phyloP scores from a whole-genome alignment of 1,140 invertebrate genomes.

The Metopolophium dirhodum region DNA sequence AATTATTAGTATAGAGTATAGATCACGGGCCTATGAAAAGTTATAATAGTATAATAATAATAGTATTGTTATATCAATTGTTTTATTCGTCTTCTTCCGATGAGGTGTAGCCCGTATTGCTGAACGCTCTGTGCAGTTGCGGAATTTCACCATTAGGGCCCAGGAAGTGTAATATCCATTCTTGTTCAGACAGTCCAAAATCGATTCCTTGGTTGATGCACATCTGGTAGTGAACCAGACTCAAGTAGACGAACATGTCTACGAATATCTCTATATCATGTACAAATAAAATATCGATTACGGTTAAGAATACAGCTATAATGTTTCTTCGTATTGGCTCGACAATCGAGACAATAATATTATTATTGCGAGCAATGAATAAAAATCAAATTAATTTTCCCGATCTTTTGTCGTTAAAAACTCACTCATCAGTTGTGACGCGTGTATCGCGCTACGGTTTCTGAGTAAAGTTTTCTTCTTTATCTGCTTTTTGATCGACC shows the following conservation, averaged over 20 bases:
- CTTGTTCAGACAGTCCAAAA: background rate
- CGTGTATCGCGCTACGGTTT: background rate
- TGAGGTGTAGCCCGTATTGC: background rate
- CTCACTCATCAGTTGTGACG: background rate
- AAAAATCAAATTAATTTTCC: background rate
- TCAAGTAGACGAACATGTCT: background rate
- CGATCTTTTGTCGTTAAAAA: background rate
- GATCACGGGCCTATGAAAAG: too few relatives aligned
- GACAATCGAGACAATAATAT: too few relatives aligned
- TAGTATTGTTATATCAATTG: background rate
- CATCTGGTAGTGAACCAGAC: background rate
- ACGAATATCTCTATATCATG: background rate
- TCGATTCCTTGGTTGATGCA: background rate
- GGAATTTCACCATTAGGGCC: background rate
- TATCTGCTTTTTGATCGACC: background rate
- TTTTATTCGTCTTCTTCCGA: background rate
- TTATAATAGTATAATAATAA: background rate
- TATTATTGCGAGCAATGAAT: background rate
- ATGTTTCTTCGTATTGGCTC: background rate
- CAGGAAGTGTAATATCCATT: background rate
- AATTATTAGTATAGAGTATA: too few relatives aligned
- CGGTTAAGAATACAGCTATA: too few relatives aligned
- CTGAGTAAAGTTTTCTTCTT: background rate
- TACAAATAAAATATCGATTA: background rate
- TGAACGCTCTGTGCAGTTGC: background rate